Conservation (phyloP, 1,140 invertebrate species). For the Drosophila bipectinata region DNA sequence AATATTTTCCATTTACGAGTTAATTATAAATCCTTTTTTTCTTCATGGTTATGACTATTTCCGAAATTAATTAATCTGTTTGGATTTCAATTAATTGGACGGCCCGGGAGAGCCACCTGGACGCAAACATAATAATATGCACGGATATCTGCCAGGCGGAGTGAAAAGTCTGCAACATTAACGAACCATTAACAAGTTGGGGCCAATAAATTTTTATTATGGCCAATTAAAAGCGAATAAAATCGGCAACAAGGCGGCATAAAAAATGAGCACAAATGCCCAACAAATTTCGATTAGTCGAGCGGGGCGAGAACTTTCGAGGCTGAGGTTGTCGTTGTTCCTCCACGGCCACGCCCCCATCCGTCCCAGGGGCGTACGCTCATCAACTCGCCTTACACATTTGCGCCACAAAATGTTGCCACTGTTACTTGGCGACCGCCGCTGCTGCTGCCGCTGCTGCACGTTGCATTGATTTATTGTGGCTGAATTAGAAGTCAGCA, state of each 20-base stretch:
- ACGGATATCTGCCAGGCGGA: conserved; percentile 21
- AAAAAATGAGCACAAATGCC: conserved; percentile 76
- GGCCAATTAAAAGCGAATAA: conserved; percentile 81
- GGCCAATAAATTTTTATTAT: conserved; percentile 78
- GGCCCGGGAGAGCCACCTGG: conserved; percentile 13
- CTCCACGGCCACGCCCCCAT: conserved; percentile 15
- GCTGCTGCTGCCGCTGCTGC: conserved; percentile 68
- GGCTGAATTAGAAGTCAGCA: conserved; percentile 81
- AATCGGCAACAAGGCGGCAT: conserved; percentile 60
- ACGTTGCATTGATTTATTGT: conserved; percentile 82
- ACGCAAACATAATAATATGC: conserved; percentile 20
- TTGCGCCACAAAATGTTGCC: conserved; percentile 78
- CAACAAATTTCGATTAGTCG: conserved; percentile 80
- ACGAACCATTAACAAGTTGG: conserved; percentile 78
- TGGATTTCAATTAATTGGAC: conserved; percentile 45
- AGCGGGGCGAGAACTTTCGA: conserved; percentile 48
- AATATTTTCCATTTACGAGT: conserved; percentile 22
- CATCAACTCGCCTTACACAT: conserved; percentile 81
- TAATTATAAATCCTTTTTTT: conserved; percentile 15
- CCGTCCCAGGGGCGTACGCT: conserved; percentile 31
- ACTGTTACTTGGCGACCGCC: conserved; percentile 27
- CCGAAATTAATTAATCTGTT: conserved; percentile 53
- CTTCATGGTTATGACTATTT: conserved; percentile 22
- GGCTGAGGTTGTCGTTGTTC: conserved; percentile 16
- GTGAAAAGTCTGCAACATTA: conserved; percentile 69